These are phyloP conservation scores for Beaufortia kweichowensis DNA, from an alignment of 2,113 vertebrate species.

Conservation along the genomic window DNA sequence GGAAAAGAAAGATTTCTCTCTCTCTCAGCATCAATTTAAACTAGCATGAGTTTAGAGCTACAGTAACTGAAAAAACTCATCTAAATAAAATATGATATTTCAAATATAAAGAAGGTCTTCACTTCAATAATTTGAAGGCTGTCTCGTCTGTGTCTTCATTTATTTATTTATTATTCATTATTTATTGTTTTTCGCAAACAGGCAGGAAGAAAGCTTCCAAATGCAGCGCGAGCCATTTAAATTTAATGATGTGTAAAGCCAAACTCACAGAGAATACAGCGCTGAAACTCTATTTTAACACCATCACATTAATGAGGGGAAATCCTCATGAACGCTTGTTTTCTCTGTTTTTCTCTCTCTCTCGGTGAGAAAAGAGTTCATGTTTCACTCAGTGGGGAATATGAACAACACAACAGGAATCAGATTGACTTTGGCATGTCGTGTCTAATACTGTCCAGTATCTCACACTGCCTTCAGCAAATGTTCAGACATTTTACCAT, in stretches of 20 bases:
- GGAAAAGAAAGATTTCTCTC: no score
- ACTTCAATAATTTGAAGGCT: constrained; percentile 52
- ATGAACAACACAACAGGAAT: constrained; percentile 8
- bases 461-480: constrained; percentile 23
- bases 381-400: constrained; percentile 21
- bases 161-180: constrained; percentile 38
- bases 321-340: not conserved
- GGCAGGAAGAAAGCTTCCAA: not conserved
- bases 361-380: not conserved
- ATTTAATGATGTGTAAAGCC: constrained; percentile 23
- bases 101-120: constrained; percentile 34
- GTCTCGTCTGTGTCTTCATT: constrained; percentile 13
- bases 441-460: constrained; percentile 22
- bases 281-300: not conserved
- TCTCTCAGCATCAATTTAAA: constrained; percentile 63
- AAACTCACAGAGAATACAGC: not conserved
- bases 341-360: not conserved
- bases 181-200: constrained; percentile 33
- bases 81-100: constrained; percentile 57
- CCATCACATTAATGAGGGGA: constrained; percentile 6
- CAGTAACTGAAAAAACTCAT: constrained; percentile 62
- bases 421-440: constrained; percentile 30
- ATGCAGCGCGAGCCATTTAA: not conserved
- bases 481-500: constrained; percentile 1
- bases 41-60: constrained; percentile 70